These are phyloP conservation scores for Blera fallax DNA, from an alignment of 2,888 invertebrate genomes.

Conservation along the genomic window DNA sequence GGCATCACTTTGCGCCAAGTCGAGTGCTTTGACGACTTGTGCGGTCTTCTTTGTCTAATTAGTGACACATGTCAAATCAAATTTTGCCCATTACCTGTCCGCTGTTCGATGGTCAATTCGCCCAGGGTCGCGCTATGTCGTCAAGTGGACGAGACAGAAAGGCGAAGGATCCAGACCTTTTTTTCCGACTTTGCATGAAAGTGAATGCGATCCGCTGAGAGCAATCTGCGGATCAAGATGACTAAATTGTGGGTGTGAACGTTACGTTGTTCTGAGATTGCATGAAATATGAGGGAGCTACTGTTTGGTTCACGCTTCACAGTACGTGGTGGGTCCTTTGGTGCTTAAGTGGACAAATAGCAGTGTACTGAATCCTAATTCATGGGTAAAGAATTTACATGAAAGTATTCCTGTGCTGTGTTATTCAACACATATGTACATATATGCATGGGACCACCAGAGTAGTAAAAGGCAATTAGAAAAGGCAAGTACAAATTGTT, in stretches of 20 bases:
- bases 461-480: neutral
- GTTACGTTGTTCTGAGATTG: constrained; percentile 5
- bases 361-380: constrained; percentile 1
- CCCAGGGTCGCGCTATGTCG: constrained; percentile 50
- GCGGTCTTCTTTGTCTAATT: constrained; percentile 70
- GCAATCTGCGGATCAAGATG: constrained; percentile 17
- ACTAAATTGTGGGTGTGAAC: constrained; percentile 58
- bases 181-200: neutral
- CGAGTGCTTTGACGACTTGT: constrained; percentile 58
- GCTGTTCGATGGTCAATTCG: constrained; percentile 61
- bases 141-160: constrained; percentile 66
- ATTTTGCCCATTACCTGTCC: constrained; percentile 61
- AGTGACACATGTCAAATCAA: constrained; percentile 71
- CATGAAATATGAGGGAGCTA: constrained; percentile 29
- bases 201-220: constrained; percentile 11
- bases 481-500: too few relatives aligned
- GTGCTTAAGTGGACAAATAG: constrained; percentile 59
- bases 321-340: constrained; percentile 42
- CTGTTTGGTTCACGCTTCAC: constrained; percentile 43
- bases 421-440: neutral
- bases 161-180: constrained; percentile 31
- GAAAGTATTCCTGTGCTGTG: neutral
- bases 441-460: constrained; percentile 11
- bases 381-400: neutral
- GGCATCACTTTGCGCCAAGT: constrained; percentile 32